Percentiles rank a stretch among this genome's conserved stretches.
Conservation (phyloP, 92 coral and sea anemone genomes). For the Umimayanthus kanabou region DNA sequence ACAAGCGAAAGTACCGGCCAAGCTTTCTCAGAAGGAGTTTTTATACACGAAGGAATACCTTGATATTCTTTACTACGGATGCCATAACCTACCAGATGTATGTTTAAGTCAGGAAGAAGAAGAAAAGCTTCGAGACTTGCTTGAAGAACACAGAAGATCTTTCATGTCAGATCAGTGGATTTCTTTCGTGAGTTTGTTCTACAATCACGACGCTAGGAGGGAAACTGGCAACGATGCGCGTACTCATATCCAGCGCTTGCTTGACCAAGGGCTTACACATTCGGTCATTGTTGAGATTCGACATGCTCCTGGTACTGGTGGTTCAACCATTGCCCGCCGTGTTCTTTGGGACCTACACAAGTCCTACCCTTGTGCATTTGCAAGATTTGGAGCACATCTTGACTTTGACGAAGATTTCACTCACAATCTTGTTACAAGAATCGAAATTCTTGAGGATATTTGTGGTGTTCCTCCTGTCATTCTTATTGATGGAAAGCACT, state of each 20-base stretch:
- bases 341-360: conserved; percentile 91
- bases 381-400: conserved; percentile 52
- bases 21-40: conserved; percentile 62
- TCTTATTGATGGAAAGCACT: conserved; percentile 82
- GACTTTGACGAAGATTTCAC: conserved; percentile 80
- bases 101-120: conserved; percentile 55
- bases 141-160: conserved; percentile 68
- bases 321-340: conserved; percentile 85
- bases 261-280: conserved; percentile 61
- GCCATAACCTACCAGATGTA: conserved; percentile 62
- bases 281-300: conserved; percentile 73
- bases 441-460: conserved; percentile 66
- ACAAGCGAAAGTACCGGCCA: conserved; percentile 61
- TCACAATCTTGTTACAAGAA: conserved; percentile 64
- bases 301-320: conserved; percentile 92
- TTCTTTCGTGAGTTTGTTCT: conserved; percentile 70
- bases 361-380: conserved; percentile 82
- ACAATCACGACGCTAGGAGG: conserved; percentile 83
- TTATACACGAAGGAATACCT: conserved; percentile 69
- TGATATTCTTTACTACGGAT: conserved; percentile 71
- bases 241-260: conserved; percentile 71
- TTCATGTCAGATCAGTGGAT: conserved; percentile 82
- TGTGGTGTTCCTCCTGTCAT: conserved; percentile 75
- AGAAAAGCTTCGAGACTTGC: conserved; percentile 39
- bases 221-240: conserved; percentile 67